Base-by-base conservation (phyloP, 2,113 vertebrate species). In the Tetrax tetrax region DNA sequence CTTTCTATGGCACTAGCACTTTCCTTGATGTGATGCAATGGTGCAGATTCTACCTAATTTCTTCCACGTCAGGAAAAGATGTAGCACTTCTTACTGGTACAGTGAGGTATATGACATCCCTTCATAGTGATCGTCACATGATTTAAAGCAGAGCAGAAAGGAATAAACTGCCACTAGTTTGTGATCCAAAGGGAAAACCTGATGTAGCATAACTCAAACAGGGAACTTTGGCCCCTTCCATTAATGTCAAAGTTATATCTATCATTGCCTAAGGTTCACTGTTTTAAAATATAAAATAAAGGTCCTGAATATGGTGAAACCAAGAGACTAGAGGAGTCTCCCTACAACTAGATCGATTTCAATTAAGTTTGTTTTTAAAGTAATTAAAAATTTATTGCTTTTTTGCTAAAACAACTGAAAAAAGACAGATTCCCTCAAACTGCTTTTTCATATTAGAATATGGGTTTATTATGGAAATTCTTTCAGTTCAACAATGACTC, bases 1-100 rank as follows among this genome's bases (percentile, higher is more conserved):
- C 15, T 71, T 33, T 43, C 38, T 72, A 1, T 29, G 29, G 23
- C 15, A 56, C 20, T n/a, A 59, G 11, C 2, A 25, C 0, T 1
- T 51, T 72, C 33, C 24, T 80, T 60, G 14, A 31, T 61, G 21
- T 35, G 29, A 4, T 61, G 27, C 61, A 53, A 3, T n/a, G 19
- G 24, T 86, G 17, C 37, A 50, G 28, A 69, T 81, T 69, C 43
- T 41, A 27, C 13, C 4, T 31, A 57, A 83, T 69, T 94, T 21
- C 8, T 53, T 79, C 35, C 10, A 22, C 12, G 19, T 3, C 59
- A 53, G 51, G 41, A 87, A 77, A 87, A 90, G 27, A 56, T 41
- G 17, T 20, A 80, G 10, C 7, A 41, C 6, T 74, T 81, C 77
- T 83, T 57, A 24, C 13, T 43, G 47, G 3, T 74, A n/a, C 33